phyloP scores from a whole-genome alignment of 2,888 invertebrate genomes.

The Trissolcus japonicus region DNA sequence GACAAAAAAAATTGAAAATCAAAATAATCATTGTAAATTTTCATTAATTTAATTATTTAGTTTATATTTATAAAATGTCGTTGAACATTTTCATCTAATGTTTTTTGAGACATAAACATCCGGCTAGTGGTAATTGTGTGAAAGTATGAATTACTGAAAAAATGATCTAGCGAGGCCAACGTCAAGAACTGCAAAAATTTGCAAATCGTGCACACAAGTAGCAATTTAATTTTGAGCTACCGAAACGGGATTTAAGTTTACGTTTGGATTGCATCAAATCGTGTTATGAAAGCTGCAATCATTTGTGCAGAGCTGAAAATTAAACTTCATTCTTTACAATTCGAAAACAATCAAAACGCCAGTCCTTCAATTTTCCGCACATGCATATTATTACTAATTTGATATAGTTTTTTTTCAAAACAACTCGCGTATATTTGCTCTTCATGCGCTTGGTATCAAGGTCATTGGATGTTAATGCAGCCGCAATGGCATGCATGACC shows the following conservation, averaged over 20 bases:
- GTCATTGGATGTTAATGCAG: slow-evolving; percentile 45
- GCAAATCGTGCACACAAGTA: background rate
- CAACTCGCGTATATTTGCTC: slow-evolving; percentile 23
- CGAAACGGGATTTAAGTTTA: slow-evolving; percentile 15
- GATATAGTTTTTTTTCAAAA: slow-evolving; percentile 42
- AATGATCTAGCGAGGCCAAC: too few relatives aligned
- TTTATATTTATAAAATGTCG: too few relatives aligned
- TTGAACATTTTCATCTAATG: too few relatives aligned
- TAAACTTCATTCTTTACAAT: slow-evolving; percentile 16
- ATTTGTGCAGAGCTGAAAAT: slow-evolving; percentile 2
- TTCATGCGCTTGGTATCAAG: slow-evolving; percentile 30
- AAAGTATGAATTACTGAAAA: too few relatives aligned
- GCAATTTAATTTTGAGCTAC: slow-evolving; percentile 16
- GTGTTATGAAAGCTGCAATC: slow-evolving; percentile 5
- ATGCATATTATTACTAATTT: slow-evolving; percentile 24
- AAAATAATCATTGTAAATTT: too few relatives aligned
- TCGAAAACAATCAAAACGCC: slow-evolving; percentile 15
- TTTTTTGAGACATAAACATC: too few relatives aligned
- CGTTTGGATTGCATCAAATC: slow-evolving; percentile 14
- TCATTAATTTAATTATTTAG: too few relatives aligned
- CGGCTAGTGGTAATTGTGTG: too few relatives aligned
- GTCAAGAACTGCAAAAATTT: too few relatives aligned
- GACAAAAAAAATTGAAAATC: too few relatives aligned
- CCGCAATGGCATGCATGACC: slow-evolving; percentile 38
- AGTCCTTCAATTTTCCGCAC: slow-evolving; percentile 27